Base-by-base conservation (phyloP, 2,113 vertebrate species). In the Hyperoodon ampullatus region DNA sequence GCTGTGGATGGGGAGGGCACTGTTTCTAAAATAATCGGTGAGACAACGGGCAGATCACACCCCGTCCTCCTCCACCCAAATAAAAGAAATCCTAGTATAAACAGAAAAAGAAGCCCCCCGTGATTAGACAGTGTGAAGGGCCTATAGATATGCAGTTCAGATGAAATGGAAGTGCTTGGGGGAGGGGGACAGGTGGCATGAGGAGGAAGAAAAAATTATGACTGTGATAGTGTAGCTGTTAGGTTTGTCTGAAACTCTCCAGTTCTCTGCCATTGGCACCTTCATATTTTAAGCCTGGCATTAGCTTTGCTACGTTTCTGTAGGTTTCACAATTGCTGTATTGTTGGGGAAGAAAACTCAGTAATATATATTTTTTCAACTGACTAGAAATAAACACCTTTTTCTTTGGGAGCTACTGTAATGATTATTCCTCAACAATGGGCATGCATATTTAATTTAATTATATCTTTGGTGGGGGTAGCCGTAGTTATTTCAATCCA, bases 391-490 rank as follows among this genome's bases (percentile, higher is more conserved):
- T 61, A 96, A 95, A 84, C 60, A 89, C 5, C 88, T 84, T 93
- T 93, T 95, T 88, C 71, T 96, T 93, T 84, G 78, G 50, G 74
- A 88, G 44, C 72, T 70, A 61, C 81, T 71, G 53, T 53, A 92
- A 87, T 74, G 87, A 97, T 93, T 84, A 77, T 93, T 95, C 53
- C 80, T 92, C 96, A 95, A 84, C 26, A 82, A 58, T 75, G n/a
- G 68, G 66, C 94, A 68, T 88, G 87, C 92, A 92, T 97, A 97
- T 97, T 97, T 97, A 94, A 97, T 96, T 98, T 92, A 95, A 96
- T 96, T 92, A 81, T 97, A 85, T 83, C 93, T 95, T 91, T 77
- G 63, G 55, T 71, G 18, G 35, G 19, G 47, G 42, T 80, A 11
- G 66, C 71, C 60, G 47, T 81, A 60, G 60, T 93, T 89, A 75